phyloP scores from a whole-genome alignment of 1,140 invertebrate genomes.

The Archegozetes longisetosus region DNA sequence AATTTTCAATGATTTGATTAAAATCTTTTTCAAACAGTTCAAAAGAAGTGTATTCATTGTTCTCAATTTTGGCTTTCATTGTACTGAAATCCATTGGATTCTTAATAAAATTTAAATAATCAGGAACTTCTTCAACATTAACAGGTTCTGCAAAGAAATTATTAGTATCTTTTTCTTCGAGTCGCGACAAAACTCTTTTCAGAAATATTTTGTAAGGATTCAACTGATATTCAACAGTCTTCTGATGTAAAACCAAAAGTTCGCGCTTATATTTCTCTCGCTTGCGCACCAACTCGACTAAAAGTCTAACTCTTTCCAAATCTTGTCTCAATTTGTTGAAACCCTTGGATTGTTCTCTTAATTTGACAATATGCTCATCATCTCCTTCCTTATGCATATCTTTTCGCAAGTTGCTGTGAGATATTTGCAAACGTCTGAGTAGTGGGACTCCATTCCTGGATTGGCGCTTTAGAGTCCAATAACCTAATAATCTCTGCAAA shows the following conservation, averaged over 20 bases:
- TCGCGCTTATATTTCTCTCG: conserved; percentile 68
- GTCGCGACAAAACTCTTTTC: conserved; percentile 45
- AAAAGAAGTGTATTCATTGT: conserved; percentile 55
- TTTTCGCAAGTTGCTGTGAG: conserved; percentile 22
- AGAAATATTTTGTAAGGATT: conserved; percentile 63
- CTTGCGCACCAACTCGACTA: conserved; percentile 87
- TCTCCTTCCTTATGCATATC: conserved; percentile 12
- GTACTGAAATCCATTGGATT: conserved; percentile 92
- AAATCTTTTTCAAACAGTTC: conserved; percentile 74
- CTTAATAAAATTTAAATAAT: conserved; percentile 79
- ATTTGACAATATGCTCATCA: conserved; percentile 18
- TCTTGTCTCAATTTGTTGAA: conserved; percentile 89
- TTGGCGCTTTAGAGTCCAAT: conserved; percentile 89
- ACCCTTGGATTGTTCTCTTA: conserved; percentile 76
- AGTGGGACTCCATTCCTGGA: conserved; percentile 89
- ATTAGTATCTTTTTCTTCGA: conserved; percentile 60
- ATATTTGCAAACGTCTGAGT: conserved; percentile 61
- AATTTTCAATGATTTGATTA: conserved; percentile 83
- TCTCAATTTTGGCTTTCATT: conserved; percentile 63
- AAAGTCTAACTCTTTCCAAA: conserved; percentile 72
- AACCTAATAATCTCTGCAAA: conserved; percentile 66
- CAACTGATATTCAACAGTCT: conserved; percentile 31
- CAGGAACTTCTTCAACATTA: conserved; percentile 66
- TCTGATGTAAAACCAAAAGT: background rate
- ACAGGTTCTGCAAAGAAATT: conserved; percentile 88